Evolutionary conservation across 2,797 vertebrate genomes (phyloP), one percentile per base, ranked within the genome.

Genomic region (Poecilia gillii): DNA sequence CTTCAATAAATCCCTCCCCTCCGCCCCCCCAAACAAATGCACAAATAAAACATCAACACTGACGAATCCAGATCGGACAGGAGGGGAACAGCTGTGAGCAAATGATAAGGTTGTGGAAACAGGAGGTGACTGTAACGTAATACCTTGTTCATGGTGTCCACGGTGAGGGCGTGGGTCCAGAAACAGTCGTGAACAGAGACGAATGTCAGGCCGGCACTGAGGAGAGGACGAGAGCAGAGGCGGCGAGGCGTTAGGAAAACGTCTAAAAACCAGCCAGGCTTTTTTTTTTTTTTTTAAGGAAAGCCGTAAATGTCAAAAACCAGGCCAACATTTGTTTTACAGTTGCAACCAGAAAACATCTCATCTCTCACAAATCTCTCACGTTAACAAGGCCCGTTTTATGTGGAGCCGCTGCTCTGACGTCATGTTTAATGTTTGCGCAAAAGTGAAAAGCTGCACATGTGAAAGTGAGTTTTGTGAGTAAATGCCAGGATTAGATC

Each of bases 161-260:
- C 96, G 0, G 97, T 97, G 33, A 96, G 81, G 0, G 98, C 97
- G 0, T 99, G 98, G 1, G 98, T 99, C 99, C 98, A 99, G 90
- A 97, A 99, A 90, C 99, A 99, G 88, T 99, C 99, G 0, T 99
- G 99, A 47, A 99, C 98, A 0, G 99, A 99, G 88, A 98, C 98
- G 0, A 99, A 99, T 1, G 97, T 98, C 85, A 99, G 91, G 25
- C 97, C 97, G 7, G 91, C 96, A 45, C 99, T 99, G 79, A 82
- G 84, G 84, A 66, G 70, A 71, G 68, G 45, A 84, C 1, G 16
- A 76, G 36, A 79, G 51, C 33, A 25, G 39, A 49, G n/a, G 20
- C 3, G 4, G 16, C 47, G 3, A 41, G 74, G 33, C 49, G 53
- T 23, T 28, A 23, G 53, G 53, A 36, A 64, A n/a, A 4, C 45